phyloP scores from a whole-genome alignment of 2,113 vertebrate genomes.

The Mobula hypostoma region DNA sequence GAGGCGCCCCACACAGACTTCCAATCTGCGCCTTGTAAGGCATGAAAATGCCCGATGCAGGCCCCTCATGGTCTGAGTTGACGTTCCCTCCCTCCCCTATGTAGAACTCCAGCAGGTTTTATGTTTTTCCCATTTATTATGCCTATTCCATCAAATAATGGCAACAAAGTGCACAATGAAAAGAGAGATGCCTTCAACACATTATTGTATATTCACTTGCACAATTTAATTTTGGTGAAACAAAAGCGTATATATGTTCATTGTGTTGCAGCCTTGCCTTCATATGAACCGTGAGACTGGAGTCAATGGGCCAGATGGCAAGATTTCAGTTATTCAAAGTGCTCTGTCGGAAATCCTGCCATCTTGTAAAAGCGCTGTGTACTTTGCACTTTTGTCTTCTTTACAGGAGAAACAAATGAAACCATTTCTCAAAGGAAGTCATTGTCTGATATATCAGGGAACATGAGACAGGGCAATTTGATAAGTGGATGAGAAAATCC shows the following conservation, averaged over 20 bases:
- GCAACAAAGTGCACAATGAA: neutral
- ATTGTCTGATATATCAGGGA: neutral
- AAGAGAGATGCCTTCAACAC: neutral
- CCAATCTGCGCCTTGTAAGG: too few relatives aligned
- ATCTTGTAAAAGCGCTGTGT: neutral
- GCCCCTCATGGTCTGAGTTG: too few relatives aligned
- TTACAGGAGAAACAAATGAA: neutral
- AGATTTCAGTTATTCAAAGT: neutral
- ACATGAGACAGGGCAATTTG: neutral
- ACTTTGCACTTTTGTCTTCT: neutral
- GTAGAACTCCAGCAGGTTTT: neutral
- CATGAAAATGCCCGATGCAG: too few relatives aligned
- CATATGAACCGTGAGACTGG: neutral
- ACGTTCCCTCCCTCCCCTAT: too few relatives aligned
- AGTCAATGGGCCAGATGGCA: neutral
- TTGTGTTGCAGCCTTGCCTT: neutral
- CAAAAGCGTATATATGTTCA: neutral
- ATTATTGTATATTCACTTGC: neutral
- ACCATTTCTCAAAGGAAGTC: neutral
- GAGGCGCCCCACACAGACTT: too few relatives aligned
- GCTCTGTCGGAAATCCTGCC: neutral
- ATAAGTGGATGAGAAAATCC: neutral
- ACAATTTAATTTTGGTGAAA: neutral
- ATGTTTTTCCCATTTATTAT: neutral
- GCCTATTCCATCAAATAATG: neutral